These are phyloP conservation scores for Rousettus leschenaultii DNA, from an alignment of 2,113 vertebrate species.

Conservation along the genomic window DNA sequence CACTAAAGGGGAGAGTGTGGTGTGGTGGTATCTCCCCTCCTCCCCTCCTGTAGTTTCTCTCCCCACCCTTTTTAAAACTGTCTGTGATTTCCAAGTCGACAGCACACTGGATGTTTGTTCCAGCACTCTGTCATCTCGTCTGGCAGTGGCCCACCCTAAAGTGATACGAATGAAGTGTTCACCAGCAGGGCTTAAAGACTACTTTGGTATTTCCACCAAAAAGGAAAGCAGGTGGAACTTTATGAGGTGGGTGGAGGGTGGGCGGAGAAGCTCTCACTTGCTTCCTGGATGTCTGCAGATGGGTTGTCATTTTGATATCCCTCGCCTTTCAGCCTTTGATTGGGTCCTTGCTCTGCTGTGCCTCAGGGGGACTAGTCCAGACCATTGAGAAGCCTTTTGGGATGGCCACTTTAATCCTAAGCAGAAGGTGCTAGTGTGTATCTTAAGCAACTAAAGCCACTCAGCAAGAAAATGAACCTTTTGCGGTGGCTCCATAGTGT, in stretches of 20 bases:
- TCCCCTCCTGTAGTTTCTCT: too few species aligned
- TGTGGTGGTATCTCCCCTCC: neutral
- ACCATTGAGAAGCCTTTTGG: neutral
- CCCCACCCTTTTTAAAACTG: neutral
- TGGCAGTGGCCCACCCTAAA: neutral
- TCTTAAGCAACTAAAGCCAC: neutral
- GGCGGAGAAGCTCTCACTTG: neutral
- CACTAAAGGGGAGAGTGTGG: conserved; percentile 30
- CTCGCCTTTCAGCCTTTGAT: neutral
- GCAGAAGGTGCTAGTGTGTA: neutral
- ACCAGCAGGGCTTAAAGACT: neutral
- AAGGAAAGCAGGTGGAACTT: neutral
- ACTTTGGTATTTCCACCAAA: neutral
- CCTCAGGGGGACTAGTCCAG: accelerated
- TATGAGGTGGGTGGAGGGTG: neutral
- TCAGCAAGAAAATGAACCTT: neutral
- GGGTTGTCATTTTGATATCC: neutral
- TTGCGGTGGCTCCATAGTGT: neutral
- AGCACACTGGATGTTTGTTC: neutral
- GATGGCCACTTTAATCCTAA: neutral
- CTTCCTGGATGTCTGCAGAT: neutral
- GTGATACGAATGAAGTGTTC: neutral
- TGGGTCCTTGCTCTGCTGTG: neutral
- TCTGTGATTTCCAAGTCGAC: conserved; percentile 7
- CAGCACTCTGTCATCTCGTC: conserved; percentile 24